A percentile compares a stretch with the other conserved stretches of the same genome.
phyloP scores from a whole-genome alignment of 1,140 invertebrate species.

The Drosophila oshimai region DNA sequence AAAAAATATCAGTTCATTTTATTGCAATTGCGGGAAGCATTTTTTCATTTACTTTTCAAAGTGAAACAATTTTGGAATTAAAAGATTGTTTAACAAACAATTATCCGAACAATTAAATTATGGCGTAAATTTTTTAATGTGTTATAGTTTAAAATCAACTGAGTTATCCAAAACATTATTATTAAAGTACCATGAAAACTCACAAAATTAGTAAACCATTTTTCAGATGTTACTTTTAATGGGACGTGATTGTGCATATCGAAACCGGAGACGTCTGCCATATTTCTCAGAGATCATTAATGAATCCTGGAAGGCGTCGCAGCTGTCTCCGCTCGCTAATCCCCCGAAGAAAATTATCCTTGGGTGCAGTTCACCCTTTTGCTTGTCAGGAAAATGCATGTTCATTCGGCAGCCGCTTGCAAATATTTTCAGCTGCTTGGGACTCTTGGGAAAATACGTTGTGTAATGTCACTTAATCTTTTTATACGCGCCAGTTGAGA shows the following conservation, averaged over 20 bases:
- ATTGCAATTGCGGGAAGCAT: too few species aligned
- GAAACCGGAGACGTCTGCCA: neutral
- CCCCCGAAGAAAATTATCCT: conserved; percentile 12
- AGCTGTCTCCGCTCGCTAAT: conserved; percentile 22
- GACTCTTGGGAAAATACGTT: conserved; percentile 74
- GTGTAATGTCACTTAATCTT: conserved; percentile 66
- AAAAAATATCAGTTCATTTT: neutral
- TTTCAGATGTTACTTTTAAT: too few species aligned
- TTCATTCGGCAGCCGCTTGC: conserved; percentile 6
- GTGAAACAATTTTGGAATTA: too few species aligned
- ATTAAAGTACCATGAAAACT: too few species aligned
- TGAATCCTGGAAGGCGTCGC: conserved; percentile 21
- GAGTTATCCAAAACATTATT: too few species aligned
- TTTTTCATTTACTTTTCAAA: too few species aligned
- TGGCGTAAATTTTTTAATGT: too few species aligned
- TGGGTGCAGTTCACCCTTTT: conserved; percentile 28
- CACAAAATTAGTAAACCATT: too few species aligned
- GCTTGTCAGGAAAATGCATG: conserved; percentile 15
- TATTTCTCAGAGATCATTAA: conserved; percentile 26
- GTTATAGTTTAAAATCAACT: too few species aligned
- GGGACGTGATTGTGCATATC: neutral
- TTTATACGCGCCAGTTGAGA: conserved; percentile 44
- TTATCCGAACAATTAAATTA: too few species aligned
- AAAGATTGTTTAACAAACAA: too few species aligned
- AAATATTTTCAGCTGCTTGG: conserved; percentile 59